Evolutionary conservation across 2,797 vertebrate species (phyloP).

Genomic region (Cossypha heuglini): DNA sequence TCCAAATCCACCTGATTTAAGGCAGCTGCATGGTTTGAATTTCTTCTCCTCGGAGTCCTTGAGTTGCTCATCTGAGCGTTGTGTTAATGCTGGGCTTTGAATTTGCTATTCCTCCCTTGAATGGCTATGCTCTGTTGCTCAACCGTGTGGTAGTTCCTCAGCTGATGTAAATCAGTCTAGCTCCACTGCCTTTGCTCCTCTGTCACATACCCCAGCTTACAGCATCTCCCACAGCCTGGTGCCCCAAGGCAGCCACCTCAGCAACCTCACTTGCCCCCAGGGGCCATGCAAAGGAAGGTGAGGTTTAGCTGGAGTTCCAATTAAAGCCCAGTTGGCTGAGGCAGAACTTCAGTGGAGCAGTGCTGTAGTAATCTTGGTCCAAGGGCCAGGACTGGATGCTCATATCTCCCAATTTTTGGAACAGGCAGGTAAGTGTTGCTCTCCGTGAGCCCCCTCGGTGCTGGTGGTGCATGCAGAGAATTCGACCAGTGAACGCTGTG

Average conservation of each 20-base stretch:
- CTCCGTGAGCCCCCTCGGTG: not conserved
- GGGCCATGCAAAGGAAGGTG: not conserved
- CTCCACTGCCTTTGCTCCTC: not conserved
- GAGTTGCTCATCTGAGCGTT: not conserved
- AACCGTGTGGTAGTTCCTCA: not conserved
- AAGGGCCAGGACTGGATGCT: not conserved
- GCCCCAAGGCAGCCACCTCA: not conserved
- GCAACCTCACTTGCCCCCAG: not conserved
- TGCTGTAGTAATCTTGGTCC: not conserved
- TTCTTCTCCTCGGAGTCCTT: not conserved
- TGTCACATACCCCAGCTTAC: not conserved
- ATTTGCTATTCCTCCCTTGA: not conserved
- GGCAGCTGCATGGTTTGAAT: not conserved
- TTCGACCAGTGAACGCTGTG: rapidly evolving
- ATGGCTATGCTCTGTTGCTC: not conserved
- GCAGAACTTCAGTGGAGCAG: rapidly evolving
- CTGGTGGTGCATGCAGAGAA: not conserved
- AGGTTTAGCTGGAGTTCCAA: not conserved
- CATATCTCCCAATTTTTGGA: rapidly evolving
- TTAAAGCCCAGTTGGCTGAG: not conserved
- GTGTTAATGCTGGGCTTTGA: not conserved
- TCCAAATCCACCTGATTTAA: not conserved
- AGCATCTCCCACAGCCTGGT: rapidly evolving
- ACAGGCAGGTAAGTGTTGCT: not conserved
- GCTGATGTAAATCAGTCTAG: constrained; percentile 5